phyloP scores from a whole-genome alignment of 1,140 invertebrate genomes.

The Heliconius melpomene region DNA sequence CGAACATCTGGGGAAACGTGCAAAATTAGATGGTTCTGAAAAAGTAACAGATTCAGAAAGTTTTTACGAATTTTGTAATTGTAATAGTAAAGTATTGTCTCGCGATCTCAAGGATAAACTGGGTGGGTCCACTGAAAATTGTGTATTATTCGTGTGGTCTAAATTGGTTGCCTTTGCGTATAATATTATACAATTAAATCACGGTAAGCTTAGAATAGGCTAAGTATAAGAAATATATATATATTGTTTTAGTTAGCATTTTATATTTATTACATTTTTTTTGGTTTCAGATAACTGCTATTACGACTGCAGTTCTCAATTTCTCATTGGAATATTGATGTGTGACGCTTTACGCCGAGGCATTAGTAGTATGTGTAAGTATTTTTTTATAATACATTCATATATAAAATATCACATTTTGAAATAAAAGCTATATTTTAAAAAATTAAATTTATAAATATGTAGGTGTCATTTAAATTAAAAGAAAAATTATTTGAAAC shows the following conservation, averaged over 20 bases:
- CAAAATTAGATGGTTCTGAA: constrained; percentile 43
- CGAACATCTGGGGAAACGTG: constrained; percentile 53
- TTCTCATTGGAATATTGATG: constrained; percentile 65
- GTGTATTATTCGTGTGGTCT: constrained; percentile 50
- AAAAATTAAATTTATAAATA: no score
- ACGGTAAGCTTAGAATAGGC: constrained; percentile 56
- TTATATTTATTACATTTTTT: not conserved
- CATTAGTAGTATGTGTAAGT: constrained; percentile 68
- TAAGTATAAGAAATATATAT: not conserved
- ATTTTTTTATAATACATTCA: not conserved
- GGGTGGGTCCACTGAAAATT: not conserved
- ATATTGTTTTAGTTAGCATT: not conserved
- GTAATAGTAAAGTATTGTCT: constrained; percentile 6
- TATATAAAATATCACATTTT: no score
- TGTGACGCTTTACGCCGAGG: constrained; percentile 63
- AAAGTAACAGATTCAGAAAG: constrained; percentile 33
- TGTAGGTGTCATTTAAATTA: no score
- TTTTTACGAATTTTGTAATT: not conserved
- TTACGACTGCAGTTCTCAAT: constrained; percentile 65
- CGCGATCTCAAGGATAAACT: constrained; percentile 8
- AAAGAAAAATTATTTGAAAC: no score
- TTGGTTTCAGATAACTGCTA: constrained; percentile 66
- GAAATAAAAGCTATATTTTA: no score
- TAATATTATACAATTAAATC: constrained; percentile 60
- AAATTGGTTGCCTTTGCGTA: constrained; percentile 67